A percentile compares a stretch with the other conserved stretches of the same genome.
These are phyloP conservation scores for Tribolium castaneum DNA, from an alignment of 1,140 invertebrate species.

Conservation along the genomic window DNA sequence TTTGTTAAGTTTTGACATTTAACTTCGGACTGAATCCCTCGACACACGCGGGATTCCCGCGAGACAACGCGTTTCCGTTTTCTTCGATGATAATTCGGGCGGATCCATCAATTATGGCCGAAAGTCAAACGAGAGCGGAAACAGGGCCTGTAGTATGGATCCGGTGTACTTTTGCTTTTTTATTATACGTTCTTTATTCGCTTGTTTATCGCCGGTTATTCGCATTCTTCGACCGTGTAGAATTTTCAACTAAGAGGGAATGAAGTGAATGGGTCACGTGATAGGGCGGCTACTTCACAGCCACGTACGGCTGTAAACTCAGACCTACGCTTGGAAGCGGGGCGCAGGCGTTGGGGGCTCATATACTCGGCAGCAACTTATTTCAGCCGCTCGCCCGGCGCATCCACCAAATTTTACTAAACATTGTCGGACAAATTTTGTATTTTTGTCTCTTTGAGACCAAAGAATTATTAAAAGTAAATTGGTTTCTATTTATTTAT, in stretches of 20 bases:
- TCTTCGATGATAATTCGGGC: constrained; percentile 12
- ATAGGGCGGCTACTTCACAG: constrained; percentile 49
- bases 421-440: no score
- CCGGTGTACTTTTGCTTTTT: constrained; percentile 9
- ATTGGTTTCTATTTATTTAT: no score
- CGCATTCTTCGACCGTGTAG: constrained; percentile 49
- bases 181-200: constrained; percentile 32
- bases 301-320: background rate
- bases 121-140: background rate
- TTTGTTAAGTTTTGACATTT: constrained; percentile 27
- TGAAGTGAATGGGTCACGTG: constrained; percentile 45
- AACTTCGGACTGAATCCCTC: background rate
- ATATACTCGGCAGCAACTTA: constrained; percentile 13
- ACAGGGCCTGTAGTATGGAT: background rate
- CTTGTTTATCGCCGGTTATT: constrained; percentile 49
- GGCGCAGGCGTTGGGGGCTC: constrained; percentile 29
- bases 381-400: background rate
- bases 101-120: constrained; percentile 8
- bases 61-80: background rate
- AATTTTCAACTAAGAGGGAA: constrained; percentile 36
- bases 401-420: background rate
- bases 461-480: no score
- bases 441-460: no score
- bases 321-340: constrained; percentile 28
- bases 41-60: background rate